Conservation (phyloP, 2,888 invertebrate species). For the Drosophila ezoana region DNA sequence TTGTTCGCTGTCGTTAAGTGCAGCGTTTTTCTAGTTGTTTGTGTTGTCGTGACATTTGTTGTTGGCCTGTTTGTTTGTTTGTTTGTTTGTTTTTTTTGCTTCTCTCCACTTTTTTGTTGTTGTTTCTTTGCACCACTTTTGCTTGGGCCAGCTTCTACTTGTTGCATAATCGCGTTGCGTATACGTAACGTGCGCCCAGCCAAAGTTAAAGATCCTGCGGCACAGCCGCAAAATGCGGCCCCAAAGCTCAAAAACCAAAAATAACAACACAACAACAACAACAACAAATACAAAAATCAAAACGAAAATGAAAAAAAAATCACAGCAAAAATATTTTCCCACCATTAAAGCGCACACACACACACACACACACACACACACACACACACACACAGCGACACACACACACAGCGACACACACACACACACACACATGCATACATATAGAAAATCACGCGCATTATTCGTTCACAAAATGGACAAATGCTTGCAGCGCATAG, state of each 20-base stretch:
- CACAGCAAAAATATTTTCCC: constrained; percentile 72
- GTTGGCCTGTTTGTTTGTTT: constrained; percentile 27
- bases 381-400: constrained; percentile 36
- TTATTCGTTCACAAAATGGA: constrained; percentile 64
- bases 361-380: constrained; percentile 28
- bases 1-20: constrained; percentile 26
- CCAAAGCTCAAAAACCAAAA: constrained; percentile 34
- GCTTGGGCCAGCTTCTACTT: constrained; percentile 40
- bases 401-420: constrained; percentile 1
- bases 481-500: constrained; percentile 41
- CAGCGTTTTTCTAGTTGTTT: constrained; percentile 35
- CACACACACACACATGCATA: constrained; percentile 49
- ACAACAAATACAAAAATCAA: neutral
- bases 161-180: constrained; percentile 55
- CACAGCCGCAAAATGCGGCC: constrained; percentile 38
- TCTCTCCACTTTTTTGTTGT: constrained; percentile 17
- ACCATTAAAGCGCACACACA: constrained; percentile 67
- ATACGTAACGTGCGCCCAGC: constrained; percentile 50
- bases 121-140: constrained; percentile 31
- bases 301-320: constrained; percentile 24
- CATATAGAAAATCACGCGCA: constrained; percentile 61
- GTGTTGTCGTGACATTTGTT: constrained; percentile 69
- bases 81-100: constrained; percentile 5
- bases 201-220: constrained; percentile 51
- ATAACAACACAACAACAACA: constrained; percentile 10